phyloP scores from a whole-genome alignment of 2,113 vertebrate species.

The Cheilinus undulatus region DNA sequence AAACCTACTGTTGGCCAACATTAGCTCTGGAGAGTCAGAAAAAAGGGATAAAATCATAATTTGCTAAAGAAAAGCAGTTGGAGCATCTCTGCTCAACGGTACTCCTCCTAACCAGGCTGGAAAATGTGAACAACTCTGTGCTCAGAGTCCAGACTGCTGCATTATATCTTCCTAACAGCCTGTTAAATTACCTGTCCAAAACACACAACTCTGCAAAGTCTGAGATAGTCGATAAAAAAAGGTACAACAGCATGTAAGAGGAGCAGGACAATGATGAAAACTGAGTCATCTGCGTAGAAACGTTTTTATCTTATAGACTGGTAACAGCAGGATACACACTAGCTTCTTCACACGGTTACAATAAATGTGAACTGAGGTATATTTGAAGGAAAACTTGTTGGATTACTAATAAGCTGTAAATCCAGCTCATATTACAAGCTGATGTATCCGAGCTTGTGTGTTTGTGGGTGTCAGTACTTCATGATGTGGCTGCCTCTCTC shows the following conservation, averaged over 20 bases:
- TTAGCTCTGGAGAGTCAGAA: too few relatives aligned
- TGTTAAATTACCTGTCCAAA: slow-evolving; percentile 32
- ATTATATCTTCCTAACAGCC: background rate
- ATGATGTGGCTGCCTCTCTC: slow-evolving; percentile 66
- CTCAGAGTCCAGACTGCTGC: background rate
- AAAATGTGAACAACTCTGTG: background rate
- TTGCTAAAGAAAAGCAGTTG: too few relatives aligned
- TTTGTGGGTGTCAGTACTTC: slow-evolving; percentile 50
- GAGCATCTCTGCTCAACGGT: too few relatives aligned
- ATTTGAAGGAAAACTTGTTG: slow-evolving; percentile 14
- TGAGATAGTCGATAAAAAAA: background rate
- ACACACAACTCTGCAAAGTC: background rate
- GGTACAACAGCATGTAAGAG: slow-evolving; percentile 10
- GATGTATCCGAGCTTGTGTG: slow-evolving; percentile 23
- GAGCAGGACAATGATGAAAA: background rate
- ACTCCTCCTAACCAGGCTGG: slow-evolving; percentile 9
- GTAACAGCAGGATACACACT: background rate
- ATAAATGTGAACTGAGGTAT: slow-evolving; percentile 9
- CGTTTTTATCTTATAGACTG: background rate
- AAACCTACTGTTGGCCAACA: too few relatives aligned
- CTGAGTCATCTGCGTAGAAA: background rate
- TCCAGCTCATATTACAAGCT: slow-evolving; percentile 18
- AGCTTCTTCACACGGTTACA: background rate
- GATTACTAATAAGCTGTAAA: background rate
- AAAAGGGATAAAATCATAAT: too few relatives aligned